These are phyloP conservation scores for Chionomys nivalis DNA, from an alignment of 2,113 vertebrate genomes.

Conservation along the genomic window DNA sequence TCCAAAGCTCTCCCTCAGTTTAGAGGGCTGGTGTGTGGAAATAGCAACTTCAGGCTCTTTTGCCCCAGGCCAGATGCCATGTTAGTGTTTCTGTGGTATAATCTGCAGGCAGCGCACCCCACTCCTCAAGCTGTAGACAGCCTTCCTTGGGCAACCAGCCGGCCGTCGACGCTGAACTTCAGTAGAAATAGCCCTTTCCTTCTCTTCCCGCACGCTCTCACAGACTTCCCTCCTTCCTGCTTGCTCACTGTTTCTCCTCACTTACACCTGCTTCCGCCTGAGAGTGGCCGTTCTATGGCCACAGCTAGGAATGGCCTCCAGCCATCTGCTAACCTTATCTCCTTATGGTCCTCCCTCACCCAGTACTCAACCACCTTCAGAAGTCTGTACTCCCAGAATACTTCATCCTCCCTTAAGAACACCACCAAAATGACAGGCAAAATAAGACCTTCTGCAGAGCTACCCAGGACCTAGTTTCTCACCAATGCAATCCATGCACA, in stretches of 20 bases:
- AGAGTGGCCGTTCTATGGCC: not conserved
- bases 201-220: not conserved
- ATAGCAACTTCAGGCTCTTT: not conserved
- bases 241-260: not conserved
- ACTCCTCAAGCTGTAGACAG: not conserved
- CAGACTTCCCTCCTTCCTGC: not conserved
- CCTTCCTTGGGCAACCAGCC: not conserved
- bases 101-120: too few species aligned
- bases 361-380: conserved; percentile 1
- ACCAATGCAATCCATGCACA: not conserved
- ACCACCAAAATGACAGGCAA: not conserved
- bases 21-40: not conserved
- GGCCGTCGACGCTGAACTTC: not conserved
- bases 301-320: not conserved
- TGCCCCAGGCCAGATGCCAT: not conserved
- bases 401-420: not conserved
- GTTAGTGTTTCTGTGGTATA: not conserved
- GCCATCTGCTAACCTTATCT: not conserved
- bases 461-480: not conserved
- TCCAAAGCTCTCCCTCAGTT: not conserved
- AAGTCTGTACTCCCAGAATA: not conserved
- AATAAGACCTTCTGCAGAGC: not conserved
- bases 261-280: not conserved
- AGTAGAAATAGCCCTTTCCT: not conserved
- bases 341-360: not conserved